Base-by-base conservation (phyloP, 1,140 invertebrate species). In the Thaumatotibia leucotreta region DNA sequence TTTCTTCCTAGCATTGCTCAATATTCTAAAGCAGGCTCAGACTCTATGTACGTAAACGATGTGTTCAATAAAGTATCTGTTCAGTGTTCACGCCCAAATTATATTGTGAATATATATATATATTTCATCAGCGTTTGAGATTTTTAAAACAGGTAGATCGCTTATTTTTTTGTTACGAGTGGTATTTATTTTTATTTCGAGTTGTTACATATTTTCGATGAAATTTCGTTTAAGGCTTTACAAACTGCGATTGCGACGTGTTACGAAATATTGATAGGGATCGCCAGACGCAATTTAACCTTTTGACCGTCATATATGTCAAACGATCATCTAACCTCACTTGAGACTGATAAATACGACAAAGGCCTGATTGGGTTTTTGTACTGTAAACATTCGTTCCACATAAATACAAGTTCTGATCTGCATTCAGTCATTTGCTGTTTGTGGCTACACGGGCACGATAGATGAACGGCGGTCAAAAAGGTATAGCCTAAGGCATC, bases 1-100 rank as follows among this genome's bases (percentile, higher is more conserved):
- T 11, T 33, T 39, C 35, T 39, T 17, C 35, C 35, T 39, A 39
- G 23, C 50, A 24, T 54, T 54, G 50, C 50, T 54, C 50, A 54
- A 29, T 29, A n/a, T 27, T 52, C 50, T 58, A 76, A 68, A 62
- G 64, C 78, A 76, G 73, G 79, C 79, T 82, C 76, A 74, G 72
- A 70, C 63, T 54, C 67, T 70, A 73, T 68, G 65, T 73, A 76
- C 74, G 73, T 76, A 73, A 82, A 79, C 75, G 76, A 80, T 84
- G 83, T 85, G 83, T 85, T 85, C 81, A 83, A 49, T 32, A 17
- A 63, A 76, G 75, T 77, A 76, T 67, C 70, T 70, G 66, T 72
- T 74, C 74, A 77, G 73, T 76, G 76, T 79, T 79, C 72, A 82
- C 67, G 73, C 66, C 70, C 69, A 72, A 58, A 69, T 52, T 62